Base-by-base conservation (phyloP, 2,113 vertebrate genomes). In the Nesoenas mayeri region DNA sequence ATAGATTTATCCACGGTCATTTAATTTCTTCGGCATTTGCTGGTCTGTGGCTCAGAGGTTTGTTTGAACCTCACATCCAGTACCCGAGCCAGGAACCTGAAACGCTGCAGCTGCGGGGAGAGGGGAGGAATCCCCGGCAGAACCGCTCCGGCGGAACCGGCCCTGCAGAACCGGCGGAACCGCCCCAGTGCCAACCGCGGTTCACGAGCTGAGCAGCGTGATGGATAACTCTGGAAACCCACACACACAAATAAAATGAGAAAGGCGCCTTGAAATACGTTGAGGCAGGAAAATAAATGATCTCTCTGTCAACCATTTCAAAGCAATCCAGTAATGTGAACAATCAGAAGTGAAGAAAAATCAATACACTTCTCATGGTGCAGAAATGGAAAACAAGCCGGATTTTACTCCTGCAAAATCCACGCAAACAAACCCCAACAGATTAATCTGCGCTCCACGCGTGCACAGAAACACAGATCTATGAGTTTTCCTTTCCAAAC, bases 331-430 rank as follows among this genome's bases (percentile, higher is more conserved):
- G 94, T 97, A 97, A 97, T 89, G 95, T 93, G 95, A 97, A 90
- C 93, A 96, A 97, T 96, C 94, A 96, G 95, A 97, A 95, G 86
- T 69, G 93, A 98, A 87, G 95, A 95, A 97, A 98, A 98, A 98
- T 98, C 97, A 60, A 98, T 97, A 48, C 1, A 4, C 83, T 96
- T 95, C 96, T 95, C 74, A n/a, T 58, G 56, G 92, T 29, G 56
- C 94, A 97, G 95, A 95, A 97, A 95, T 86, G 83, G 95, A 97
- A 97, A 98, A 93, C 93, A 97, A 97, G 93, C 74, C 92, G 96
- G 83, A 89, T 95, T 97, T 96, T 95, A 89, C 88, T 96, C 84
- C 66, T 65, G 93, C 87, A 92, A 83, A 88, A 94, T 34, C 85
- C 82, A 62, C 26, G 79, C 90, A 83, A 73, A 90, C 72, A 94